Evolutionary conservation across 1,140 invertebrate genomes (phyloP), one percentile per base, ranked within the genome.

Genomic region (Cyclina sinensis): DNA sequence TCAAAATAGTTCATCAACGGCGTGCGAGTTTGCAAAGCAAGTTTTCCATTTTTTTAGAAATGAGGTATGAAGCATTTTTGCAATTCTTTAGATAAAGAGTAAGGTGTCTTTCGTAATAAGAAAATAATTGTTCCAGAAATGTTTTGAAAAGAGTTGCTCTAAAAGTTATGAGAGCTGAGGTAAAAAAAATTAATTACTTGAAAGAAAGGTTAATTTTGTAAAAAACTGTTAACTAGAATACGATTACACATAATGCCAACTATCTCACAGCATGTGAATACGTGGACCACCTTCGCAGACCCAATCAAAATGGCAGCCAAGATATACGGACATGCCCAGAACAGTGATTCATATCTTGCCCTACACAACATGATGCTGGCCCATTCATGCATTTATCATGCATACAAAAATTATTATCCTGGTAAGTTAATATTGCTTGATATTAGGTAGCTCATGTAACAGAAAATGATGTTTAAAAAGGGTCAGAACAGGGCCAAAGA

Each of bases 341-440:
- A 27, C 37, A 74, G n/a, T 18, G 14, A 12, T 9, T 35, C 30
- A 7, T 43, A 59, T 21, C 37, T 35, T 37, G 57, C 79, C 18
- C 21, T 43, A 9, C 79, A 81, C 35, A 81, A 81, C 57, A 81
- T 81, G 54, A 39, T 81, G 39, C 51, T 62, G 54, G 57, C 79
- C 16, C 79, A 81, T 46, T 0, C 0, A 46, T 81, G 79, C 27
- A 39, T 59, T 16, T 81, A 81, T 43, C 48, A 81, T 43, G 30
- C 30, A 24, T 81, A 81, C 24, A 59, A 81, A 3, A 46, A 65
- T 24, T 5, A 30, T 32, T 39, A 30, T 30, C 30, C 78, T 3
- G 78, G 78, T 80, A 39, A 80, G 27, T 43, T 5, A 37, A n/a
- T n/a, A n/a, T n/a, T n/a, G 11, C 27, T 65, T 11, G 9, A 11